Evolutionary conservation across 2,888 invertebrate genomes (phyloP).

Genomic region (Brachylomia viminalis): DNA sequence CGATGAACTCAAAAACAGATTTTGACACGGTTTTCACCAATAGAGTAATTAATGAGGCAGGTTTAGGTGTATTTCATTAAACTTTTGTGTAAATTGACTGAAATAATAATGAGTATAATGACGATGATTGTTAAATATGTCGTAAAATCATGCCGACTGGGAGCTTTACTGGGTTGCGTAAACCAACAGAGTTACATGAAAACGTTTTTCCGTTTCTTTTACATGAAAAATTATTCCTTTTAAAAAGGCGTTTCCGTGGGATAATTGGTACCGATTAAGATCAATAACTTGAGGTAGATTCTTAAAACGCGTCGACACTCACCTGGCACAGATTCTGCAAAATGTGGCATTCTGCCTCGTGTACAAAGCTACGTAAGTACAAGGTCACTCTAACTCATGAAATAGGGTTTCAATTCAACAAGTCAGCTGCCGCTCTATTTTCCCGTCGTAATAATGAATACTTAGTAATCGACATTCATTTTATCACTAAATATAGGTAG

Average conservation of each 20-base stretch:
- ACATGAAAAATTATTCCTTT: no score
- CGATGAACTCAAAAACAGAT: not conserved
- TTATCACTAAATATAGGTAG: not conserved
- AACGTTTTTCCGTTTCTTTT: no score
- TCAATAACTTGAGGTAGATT: constrained; percentile 1
- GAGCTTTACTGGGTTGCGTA: not conserved
- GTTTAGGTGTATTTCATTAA: not conserved
- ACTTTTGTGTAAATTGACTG: not conserved
- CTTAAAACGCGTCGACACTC: not conserved
- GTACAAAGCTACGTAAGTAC: not conserved
- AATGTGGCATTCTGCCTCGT: not conserved
- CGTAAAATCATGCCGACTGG: not conserved
- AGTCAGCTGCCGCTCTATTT: not conserved
- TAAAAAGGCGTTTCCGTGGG: not conserved
- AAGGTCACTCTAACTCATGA: not conserved
- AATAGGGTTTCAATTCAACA: constrained; percentile 22
- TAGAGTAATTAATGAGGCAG: not conserved
- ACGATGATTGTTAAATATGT: not conserved
- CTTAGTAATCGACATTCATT: not conserved
- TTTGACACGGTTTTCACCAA: not conserved
- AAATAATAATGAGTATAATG: no score
- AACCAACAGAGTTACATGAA: not conserved
- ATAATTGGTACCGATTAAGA: not conserved
- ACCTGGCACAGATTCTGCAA: not conserved
- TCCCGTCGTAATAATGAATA: not conserved